These are phyloP conservation scores for Ostrea denselamellosa DNA, from an alignment of 1,140 invertebrate genomes.

Conservation along the genomic window DNA sequence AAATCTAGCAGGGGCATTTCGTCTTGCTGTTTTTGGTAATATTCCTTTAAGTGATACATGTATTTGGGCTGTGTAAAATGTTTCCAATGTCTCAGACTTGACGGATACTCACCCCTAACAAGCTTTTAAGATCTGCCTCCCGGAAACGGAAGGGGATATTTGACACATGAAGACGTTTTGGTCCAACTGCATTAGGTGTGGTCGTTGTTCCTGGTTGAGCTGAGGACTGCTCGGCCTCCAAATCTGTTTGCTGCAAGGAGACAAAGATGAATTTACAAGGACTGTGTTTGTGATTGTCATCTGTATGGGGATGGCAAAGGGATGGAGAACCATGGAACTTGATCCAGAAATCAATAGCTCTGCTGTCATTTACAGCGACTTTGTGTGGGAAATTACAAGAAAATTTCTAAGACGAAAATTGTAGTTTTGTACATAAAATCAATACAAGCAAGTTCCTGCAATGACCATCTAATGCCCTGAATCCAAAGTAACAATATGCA, in stretches of 20 bases:
- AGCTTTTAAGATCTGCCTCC: slow-evolving; percentile 96
- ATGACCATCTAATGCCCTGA: slow-evolving; percentile 27
- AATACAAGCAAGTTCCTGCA: neutral
- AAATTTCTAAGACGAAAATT: slow-evolving; percentile 21
- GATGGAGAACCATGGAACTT: slow-evolving; percentile 4
- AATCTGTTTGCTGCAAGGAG: slow-evolving; percentile 80
- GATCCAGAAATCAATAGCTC: slow-evolving; percentile 33
- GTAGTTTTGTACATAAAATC: slow-evolving; percentile 37
- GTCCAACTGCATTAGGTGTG: slow-evolving; percentile 69
- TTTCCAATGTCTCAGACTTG: neutral
- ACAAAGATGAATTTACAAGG: slow-evolving; percentile 27
- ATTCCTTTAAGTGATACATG: no score
- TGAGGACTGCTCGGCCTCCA: slow-evolving; percentile 73
- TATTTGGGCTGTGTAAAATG: no score
- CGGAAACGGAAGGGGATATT: slow-evolving; percentile 99
- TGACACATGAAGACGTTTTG: slow-evolving; percentile 86
- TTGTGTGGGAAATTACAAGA: neutral
- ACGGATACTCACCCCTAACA: slow-evolving; percentile 94
- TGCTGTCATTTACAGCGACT: slow-evolving; percentile 16
- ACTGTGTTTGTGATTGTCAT: neutral
- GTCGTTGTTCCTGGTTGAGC: slow-evolving; percentile 84
- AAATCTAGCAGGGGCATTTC: no score
- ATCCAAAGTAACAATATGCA: neutral
- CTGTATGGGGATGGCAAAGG: neutral
- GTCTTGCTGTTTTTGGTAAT: no score